A percentile compares a stretch with the other conserved stretches of the same genome.
Conservation (phyloP, 2,797 vertebrate species). For the Rhabdomys pumilio region DNA sequence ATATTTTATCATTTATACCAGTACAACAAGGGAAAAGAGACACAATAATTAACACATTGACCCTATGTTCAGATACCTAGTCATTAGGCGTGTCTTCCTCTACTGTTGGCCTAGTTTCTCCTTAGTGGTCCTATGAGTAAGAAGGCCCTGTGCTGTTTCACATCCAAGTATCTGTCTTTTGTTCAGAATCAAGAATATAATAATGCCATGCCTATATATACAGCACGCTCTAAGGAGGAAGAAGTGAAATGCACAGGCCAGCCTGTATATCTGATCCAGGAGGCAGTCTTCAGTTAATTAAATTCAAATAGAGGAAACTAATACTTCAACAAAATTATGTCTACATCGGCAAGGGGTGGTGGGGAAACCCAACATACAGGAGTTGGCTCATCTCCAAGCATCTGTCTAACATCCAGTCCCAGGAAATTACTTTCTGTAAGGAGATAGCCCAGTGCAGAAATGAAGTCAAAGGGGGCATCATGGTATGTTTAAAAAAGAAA, state of each 20-base stretch:
- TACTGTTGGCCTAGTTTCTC: conserved; percentile 81
- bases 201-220: background rate
- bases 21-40: background rate
- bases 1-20: background rate
- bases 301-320: background rate
- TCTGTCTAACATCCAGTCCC: background rate
- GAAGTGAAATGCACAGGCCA: background rate
- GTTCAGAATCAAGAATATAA: conserved; percentile 86
- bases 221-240: conserved; percentile 37
- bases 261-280: conserved; percentile 18
- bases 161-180: conserved; percentile 85
- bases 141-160: conserved; percentile 84
- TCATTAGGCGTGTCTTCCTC: conserved; percentile 80
- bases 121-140: conserved; percentile 89
- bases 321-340: background rate
- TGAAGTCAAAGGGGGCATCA: background rate
- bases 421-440: background rate
- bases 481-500: conserved; percentile 23
- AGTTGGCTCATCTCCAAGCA: background rate
- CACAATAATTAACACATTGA: background rate
- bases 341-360: background rate
- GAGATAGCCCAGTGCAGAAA: background rate
- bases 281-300: conserved; percentile 17
- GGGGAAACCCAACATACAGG: background rate
- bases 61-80: background rate